Conservation (phyloP, 92 coral and sea anemone genomes). For the Bergia puertoricense region DNA sequence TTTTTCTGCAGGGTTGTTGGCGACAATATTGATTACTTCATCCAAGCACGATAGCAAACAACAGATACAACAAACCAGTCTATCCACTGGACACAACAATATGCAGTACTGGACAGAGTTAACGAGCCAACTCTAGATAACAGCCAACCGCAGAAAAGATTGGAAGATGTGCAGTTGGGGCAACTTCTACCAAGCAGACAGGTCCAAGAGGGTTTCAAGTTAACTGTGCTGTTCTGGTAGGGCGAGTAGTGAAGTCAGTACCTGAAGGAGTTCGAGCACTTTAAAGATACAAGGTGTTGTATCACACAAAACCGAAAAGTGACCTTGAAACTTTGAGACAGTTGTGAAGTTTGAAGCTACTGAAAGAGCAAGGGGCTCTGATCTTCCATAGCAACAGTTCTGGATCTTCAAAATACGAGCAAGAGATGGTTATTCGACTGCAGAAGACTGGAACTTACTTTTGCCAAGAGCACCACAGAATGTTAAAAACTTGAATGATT, state of each 20-base stretch:
- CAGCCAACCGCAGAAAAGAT: slow-evolving; percentile 8
- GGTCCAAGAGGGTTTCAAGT: slow-evolving; percentile 53
- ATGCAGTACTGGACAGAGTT: slow-evolving; percentile 47
- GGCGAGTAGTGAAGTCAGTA: slow-evolving; percentile 41
- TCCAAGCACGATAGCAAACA: slow-evolving; percentile 50
- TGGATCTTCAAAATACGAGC: slow-evolving; percentile 41
- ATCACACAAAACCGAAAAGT: slow-evolving; percentile 47
- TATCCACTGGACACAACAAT: slow-evolving; percentile 64
- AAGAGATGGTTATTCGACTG: slow-evolving; percentile 66
- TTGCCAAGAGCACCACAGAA: slow-evolving; percentile 47
- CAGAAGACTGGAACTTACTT: slow-evolving; percentile 62
- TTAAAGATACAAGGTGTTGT: slow-evolving; percentile 34
- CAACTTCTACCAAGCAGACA: slow-evolving; percentile 40
- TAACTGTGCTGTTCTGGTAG: slow-evolving; percentile 49
- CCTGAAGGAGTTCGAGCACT: slow-evolving; percentile 24
- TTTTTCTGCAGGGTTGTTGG: slow-evolving; percentile 44
- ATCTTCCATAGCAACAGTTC: slow-evolving; percentile 18
- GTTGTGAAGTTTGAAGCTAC: slow-evolving; percentile 34
- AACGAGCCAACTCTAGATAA: slow-evolving; percentile 26
- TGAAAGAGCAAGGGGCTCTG: slow-evolving; percentile 39
- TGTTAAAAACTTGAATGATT: slow-evolving; percentile 22
- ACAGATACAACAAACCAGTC: slow-evolving; percentile 48
- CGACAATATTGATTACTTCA: slow-evolving; percentile 54
- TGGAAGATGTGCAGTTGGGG: slow-evolving; percentile 33
- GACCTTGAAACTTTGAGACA: slow-evolving; percentile 32